Conservation (phyloP, 2,113 vertebrate genomes). For the Salvelinus alpinus region DNA sequence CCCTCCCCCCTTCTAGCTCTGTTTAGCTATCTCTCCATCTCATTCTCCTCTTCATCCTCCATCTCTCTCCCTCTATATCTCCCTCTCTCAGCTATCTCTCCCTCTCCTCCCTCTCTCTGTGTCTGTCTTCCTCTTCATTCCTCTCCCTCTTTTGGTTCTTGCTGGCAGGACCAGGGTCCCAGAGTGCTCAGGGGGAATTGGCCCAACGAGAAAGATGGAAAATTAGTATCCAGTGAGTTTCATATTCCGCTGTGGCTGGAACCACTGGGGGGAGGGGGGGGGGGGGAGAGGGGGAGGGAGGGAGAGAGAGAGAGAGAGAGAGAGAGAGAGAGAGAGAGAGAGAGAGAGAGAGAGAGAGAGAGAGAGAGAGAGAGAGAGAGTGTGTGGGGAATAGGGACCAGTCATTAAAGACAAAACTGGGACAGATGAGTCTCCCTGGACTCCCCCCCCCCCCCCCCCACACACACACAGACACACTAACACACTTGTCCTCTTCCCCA, state of each 20-base stretch:
- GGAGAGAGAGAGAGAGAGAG: slow-evolving; percentile 1
- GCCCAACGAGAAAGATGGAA: slow-evolving; percentile 53
- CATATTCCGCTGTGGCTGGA: background rate
- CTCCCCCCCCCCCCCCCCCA: no score
- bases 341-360: background rate
- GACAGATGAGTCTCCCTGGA: slow-evolving; percentile 5
- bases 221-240: slow-evolving; percentile 66
- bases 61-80: background rate
- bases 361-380: background rate
- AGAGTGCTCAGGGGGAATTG: slow-evolving; percentile 44
- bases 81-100: background rate
- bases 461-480: slow-evolving; percentile 3
- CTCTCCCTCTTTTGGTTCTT: slow-evolving; percentile 21
- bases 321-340: background rate
- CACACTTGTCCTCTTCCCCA: slow-evolving; percentile 8
- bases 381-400: slow-evolving; percentile 35
- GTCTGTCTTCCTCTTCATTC: slow-evolving; percentile 30
- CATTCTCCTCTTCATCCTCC: no score
- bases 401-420: slow-evolving; percentile 35
- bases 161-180: slow-evolving; percentile 51
- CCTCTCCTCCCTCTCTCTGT: background rate
- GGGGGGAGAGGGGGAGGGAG: slow-evolving; percentile 20
- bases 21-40: no score
- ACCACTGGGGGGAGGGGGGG: slow-evolving; percentile 17
- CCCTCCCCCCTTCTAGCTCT: no score